Evolutionary conservation across 2,113 vertebrate species (phyloP).

Genomic region (Perca schrenkii): DNA sequence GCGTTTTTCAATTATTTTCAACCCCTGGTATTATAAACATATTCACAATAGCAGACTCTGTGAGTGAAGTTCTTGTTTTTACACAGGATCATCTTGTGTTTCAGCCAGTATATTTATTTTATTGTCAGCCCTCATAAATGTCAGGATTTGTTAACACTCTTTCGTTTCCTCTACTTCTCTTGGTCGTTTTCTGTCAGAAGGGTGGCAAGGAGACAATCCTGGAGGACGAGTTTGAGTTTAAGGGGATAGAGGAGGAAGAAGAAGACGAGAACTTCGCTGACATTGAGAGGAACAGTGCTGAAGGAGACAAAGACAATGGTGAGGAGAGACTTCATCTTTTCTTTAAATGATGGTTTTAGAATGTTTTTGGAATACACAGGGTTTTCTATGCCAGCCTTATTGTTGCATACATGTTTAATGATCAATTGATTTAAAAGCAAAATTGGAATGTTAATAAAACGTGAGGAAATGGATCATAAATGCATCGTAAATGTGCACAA

Average conservation of each 20-base stretch:
- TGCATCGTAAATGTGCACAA: background rate
- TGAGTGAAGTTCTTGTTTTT: background rate
- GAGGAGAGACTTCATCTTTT: background rate
- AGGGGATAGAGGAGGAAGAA: slow-evolving; percentile 90
- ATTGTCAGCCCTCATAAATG: background rate
- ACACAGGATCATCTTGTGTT: background rate
- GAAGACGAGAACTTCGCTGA: slow-evolving; percentile 77
- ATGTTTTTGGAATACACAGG: no score
- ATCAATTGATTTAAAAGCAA: background rate
- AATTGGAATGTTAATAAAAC: background rate
- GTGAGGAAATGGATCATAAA: background rate
- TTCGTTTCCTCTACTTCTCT: background rate
- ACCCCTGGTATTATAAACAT: background rate
- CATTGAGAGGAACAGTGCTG: slow-evolving; percentile 60
- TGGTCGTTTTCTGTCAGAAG: slow-evolving; percentile 78
- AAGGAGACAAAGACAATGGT: slow-evolving; percentile 81
- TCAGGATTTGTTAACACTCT: background rate
- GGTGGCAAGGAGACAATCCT: slow-evolving; percentile 88
- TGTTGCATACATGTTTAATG: background rate
- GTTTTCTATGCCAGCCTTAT: background rate
- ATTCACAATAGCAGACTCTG: background rate
- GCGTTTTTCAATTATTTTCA: background rate
- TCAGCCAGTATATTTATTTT: background rate
- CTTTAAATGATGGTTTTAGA: background rate
- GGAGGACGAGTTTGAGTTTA: slow-evolving; percentile 92